Evolutionary conservation across 2,113 vertebrate genomes (phyloP), one percentile per base, ranked within the genome.

Genomic region (Syngnathoides biaculeatus): DNA sequence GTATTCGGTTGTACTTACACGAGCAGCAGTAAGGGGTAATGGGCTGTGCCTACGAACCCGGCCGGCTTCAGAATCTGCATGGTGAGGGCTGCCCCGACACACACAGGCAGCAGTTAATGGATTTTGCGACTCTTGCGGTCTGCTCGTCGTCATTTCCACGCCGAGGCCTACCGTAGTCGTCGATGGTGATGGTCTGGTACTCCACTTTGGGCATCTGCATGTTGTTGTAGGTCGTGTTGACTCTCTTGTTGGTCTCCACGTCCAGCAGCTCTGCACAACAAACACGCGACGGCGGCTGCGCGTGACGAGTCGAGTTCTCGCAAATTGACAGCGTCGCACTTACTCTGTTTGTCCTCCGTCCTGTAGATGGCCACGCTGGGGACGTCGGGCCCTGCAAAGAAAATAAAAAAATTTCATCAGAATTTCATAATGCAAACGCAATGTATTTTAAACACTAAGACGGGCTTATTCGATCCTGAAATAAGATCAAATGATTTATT

Each of bases 61-160:
- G 95, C 96, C 0, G 97, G 97, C 86, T 95, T 98, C 77, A 96
- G 87, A 75, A 99, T 93, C 91, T 99, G 94, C 90, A 97, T 87
- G 0, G 92, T 93, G 79, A 98, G 88, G 69, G 80, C 96, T 99
- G 53, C 0, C 30, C 4, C 30, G 83, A 13, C 60, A 79, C n/a
- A 79, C 0, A 66, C 0, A 66, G 24, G 52, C 59, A 13, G 40
- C 0, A 5, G 45, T 68, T n/a, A 71, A 17, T 2, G 12, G 6
- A 4, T 7, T 30, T 27, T 30, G 4, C 30, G 17, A 26, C 26
- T 57, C 26, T 7, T 8, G 14, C 24, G 14, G 52, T 27, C 12
- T 22, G 4, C 26, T 30, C 1, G 9, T 30, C 30, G 26, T 57
- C 26, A 30, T 30, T 17, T 57, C 4, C 55, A 57, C 8, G 12